Conservation (phyloP, 2,113 vertebrate genomes). For the Chionomys nivalis region DNA sequence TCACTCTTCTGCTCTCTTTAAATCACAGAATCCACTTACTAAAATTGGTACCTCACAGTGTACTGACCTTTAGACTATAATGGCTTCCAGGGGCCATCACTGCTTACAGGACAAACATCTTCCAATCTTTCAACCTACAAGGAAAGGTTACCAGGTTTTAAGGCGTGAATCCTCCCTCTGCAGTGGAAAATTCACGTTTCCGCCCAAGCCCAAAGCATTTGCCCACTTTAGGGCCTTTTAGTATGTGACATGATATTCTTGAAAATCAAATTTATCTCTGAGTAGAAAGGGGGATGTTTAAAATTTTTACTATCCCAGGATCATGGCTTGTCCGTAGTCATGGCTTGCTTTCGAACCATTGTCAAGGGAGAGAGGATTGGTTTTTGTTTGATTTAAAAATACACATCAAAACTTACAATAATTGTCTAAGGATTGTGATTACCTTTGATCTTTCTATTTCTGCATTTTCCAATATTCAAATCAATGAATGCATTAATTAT, state of each 20-base stretch:
- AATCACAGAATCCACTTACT: slow-evolving; percentile 79
- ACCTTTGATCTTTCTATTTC: background rate
- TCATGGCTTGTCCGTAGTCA: background rate
- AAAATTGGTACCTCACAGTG: slow-evolving; percentile 78
- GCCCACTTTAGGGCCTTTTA: slow-evolving; percentile 74
- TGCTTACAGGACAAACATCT: slow-evolving; percentile 68
- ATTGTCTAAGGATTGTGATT: background rate
- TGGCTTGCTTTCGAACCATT: background rate
- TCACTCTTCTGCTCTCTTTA: background rate
- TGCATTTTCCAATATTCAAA: slow-evolving; percentile 28
- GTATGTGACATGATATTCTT: slow-evolving; percentile 80
- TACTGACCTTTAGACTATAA: slow-evolving; percentile 82
- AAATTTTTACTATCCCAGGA: background rate
- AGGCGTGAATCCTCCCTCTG: slow-evolving; percentile 72
- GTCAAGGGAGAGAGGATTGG: background rate
- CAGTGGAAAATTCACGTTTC: slow-evolving; percentile 80
- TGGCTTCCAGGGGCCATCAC: slow-evolving; percentile 77
- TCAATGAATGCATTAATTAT: slow-evolving; percentile 19
- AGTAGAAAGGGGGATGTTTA: slow-evolving; percentile 20
- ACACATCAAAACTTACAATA: slow-evolving; percentile 45
- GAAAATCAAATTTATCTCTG: slow-evolving; percentile 79
- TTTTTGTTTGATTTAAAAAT: slow-evolving; percentile 32
- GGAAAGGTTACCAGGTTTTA: slow-evolving; percentile 83
- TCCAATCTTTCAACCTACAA: slow-evolving; percentile 77
- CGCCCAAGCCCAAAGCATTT: slow-evolving; percentile 83